phyloP scores from a whole-genome alignment of 2,797 vertebrate species.

The Acanthurus tractus region DNA sequence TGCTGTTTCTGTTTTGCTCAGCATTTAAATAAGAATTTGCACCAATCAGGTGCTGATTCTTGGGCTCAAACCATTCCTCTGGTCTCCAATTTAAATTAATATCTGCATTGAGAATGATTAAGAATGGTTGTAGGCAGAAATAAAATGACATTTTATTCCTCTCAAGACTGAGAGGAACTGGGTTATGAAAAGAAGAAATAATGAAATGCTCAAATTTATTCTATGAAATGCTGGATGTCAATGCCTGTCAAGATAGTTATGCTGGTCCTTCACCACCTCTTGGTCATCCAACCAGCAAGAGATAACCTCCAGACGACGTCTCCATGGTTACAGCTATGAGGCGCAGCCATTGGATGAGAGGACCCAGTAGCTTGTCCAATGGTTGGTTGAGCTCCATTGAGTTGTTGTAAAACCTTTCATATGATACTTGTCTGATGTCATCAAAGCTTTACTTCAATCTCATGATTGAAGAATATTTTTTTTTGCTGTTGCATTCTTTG shows the following conservation, averaged over 20 bases:
- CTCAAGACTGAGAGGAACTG: background rate
- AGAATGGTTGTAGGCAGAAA: too few species aligned
- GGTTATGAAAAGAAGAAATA: background rate
- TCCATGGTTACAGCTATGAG: slow-evolving; percentile 73
- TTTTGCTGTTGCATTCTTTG: slow-evolving; percentile 63
- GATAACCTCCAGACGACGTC: slow-evolving; percentile 77
- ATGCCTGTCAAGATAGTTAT: slow-evolving; percentile 20
- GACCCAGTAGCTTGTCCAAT: slow-evolving; percentile 72
- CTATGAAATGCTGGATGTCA: slow-evolving; percentile 21
- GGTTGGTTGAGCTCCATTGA: slow-evolving; percentile 70
- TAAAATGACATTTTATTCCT: background rate
- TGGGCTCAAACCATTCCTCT: background rate
- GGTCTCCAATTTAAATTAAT: background rate
- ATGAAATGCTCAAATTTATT: slow-evolving; percentile 1
- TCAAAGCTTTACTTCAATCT: slow-evolving; percentile 87
- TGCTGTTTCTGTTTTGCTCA: slow-evolving; percentile 73
- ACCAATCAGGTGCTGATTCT: slow-evolving; percentile 54
- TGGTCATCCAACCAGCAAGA: slow-evolving; percentile 82
- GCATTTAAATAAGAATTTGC: slow-evolving; percentile 88
- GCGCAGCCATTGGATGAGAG: slow-evolving; percentile 76
- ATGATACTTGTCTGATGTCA: slow-evolving; percentile 24
- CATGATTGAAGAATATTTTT: slow-evolving; percentile 81
- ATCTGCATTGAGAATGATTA: background rate
- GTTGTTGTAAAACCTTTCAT: slow-evolving; percentile 28
- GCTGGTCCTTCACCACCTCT: slow-evolving; percentile 28